A percentile compares a stretch with the other conserved stretches of the same genome.
These are phyloP conservation scores for Chloroceryle aenea DNA, from an alignment of 2,113 vertebrate genomes.

Conservation along the genomic window DNA sequence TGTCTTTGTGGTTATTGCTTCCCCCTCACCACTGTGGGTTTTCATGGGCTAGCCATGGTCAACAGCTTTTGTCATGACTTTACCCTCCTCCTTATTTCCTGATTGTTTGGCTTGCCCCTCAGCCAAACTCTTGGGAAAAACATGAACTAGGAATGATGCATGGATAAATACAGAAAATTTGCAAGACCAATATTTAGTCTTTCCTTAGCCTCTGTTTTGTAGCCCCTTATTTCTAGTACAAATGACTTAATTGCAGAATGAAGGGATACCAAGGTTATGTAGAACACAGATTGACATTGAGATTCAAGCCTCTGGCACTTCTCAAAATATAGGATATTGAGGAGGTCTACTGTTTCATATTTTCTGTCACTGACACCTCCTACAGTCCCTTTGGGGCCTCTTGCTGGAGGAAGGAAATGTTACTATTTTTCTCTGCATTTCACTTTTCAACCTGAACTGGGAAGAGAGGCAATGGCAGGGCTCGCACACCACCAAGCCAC, in stretches of 20 bases:
- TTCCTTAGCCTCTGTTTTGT: neutral
- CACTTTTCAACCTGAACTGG: neutral
- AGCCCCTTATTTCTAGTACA: neutral
- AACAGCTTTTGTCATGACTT: neutral
- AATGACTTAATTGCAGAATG: neutral
- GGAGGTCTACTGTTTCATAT: neutral
- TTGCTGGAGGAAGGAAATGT: neutral
- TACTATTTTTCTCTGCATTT: neutral
- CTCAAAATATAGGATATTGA: neutral
- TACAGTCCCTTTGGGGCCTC: neutral
- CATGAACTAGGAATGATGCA: neutral
- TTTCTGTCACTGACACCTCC: neutral
- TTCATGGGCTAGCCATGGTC: neutral
- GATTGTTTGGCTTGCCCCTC: fast-evolving
- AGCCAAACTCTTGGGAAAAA: neutral
- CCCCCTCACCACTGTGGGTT: neutral
- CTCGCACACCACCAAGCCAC: fast-evolving
- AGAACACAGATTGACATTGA: neutral
- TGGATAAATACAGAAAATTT: neutral
- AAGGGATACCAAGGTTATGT: neutral
- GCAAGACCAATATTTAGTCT: neutral
- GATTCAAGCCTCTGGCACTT: neutral
- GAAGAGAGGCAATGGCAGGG: neutral
- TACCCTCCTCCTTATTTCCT: neutral
- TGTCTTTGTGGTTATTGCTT: neutral